Base-by-base conservation (phyloP, 2,888 invertebrate species). In the Vanessa cardui region DNA sequence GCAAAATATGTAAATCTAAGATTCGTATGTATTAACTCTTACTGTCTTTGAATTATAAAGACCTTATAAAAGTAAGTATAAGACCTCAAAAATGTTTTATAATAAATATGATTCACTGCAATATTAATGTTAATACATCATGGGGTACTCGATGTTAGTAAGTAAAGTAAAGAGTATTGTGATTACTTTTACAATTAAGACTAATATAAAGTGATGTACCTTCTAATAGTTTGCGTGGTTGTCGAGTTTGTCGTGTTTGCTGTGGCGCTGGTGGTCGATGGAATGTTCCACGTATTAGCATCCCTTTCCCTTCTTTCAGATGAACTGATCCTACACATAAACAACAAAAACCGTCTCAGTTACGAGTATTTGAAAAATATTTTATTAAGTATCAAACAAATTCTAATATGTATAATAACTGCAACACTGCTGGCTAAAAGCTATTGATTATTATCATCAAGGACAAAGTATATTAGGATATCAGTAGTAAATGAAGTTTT, bases 301-400 rank as follows among this genome's bases (percentile, higher is more conserved):
- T 89, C 90, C n/a, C 85, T 78, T 31, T 89, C 89, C 66, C 83
- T 77, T 74, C 84, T 82, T 63, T 88, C 89, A 70, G 82, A 74
- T 16, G 86, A 81, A 60, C 77, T 87, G 73, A 85, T 81, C 80
- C 89, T 89, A 72, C 21, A 66, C 31, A 64, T 6, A 45, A 54
- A 47, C n/a, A 47, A 18, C 39, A 44, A 44, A 9, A 26, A 12
- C 8, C 21, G 6, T 63, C 9, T 49, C 12, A 20, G 20, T 61
- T 56, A 46, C 0, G 15, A 18, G 33, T 18, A 0, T n/a, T 18
- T 7, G 1, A n/a, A n/a, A 2, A 31, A 52, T 9, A 0, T 47
- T 9, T 20, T 4, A 39, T 20, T 9, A 8, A 20, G 49, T 49
- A 49, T 18, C 18, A 18, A 9, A 18, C 3, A 26, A 6, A 2